Conservation (phyloP, 2,888 invertebrate genomes). For the Andrena haemorrhoa region DNA sequence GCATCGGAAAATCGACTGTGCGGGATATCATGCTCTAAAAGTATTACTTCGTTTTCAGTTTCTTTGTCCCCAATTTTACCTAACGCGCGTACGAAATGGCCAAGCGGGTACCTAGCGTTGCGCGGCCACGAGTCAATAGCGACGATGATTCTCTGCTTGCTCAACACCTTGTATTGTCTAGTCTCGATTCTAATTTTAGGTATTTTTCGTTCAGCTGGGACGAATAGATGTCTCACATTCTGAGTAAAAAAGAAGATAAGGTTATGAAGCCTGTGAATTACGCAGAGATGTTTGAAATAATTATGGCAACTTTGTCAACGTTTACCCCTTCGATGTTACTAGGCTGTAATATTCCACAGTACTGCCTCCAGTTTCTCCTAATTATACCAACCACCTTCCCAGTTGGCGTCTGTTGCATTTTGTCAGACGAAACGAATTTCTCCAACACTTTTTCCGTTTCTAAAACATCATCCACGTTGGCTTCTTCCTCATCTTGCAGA, state of each 20-base stretch:
- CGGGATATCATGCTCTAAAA: conserved; percentile 98
- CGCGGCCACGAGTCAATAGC: conserved; percentile 98
- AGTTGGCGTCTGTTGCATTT: conserved; percentile 86
- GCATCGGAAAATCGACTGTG: conserved; percentile 98
- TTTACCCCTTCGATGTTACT: conserved; percentile 89
- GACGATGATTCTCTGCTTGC: conserved; percentile 95
- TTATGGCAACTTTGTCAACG: neutral
- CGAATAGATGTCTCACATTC: conserved; percentile 92
- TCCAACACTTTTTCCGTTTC: conserved; percentile 70
- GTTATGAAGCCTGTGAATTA: conserved; percentile 1
- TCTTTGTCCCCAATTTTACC: conserved; percentile 97
- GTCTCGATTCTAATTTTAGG: conserved; percentile 98
- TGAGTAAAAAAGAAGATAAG: conserved; percentile 63
- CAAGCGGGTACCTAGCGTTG: conserved; percentile 96
- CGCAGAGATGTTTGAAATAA: neutral
- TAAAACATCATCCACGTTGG: conserved; percentile 87
- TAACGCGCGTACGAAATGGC: conserved; percentile 97
- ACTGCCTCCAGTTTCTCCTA: conserved; percentile 98
- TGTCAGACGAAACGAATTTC: conserved; percentile 29
- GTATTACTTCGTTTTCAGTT: conserved; percentile 98
- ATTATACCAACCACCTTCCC: conserved; percentile 97
- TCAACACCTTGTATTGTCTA: conserved; percentile 92
- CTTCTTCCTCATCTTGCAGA: conserved; percentile 90
- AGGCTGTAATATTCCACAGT: conserved; percentile 97
- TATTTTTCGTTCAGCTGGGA: conserved; percentile 96